Conservation (phyloP, 2,888 invertebrate genomes). For the Maniola hyperantus region DNA sequence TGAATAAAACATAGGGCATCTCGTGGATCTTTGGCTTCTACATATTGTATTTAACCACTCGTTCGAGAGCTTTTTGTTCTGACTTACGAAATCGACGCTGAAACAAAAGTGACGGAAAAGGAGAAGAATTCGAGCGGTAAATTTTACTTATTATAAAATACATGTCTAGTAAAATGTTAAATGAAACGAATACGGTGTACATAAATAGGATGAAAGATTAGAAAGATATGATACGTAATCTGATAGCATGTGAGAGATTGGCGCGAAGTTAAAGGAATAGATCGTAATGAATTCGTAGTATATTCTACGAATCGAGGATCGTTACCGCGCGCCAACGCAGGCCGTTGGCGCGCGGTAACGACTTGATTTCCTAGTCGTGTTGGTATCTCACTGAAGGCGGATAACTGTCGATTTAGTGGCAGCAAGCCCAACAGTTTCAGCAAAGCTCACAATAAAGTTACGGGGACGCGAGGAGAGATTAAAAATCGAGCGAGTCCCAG, state of each 20-base stretch:
- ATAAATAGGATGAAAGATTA: background rate
- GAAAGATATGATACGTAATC: background rate
- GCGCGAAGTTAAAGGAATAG: background rate
- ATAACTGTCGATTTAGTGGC: slow-evolving; percentile 55
- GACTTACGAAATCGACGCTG: background rate
- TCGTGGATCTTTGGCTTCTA: slow-evolving; percentile 48
- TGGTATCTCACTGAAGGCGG: slow-evolving; percentile 39
- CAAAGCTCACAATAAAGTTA: slow-evolving; percentile 75
- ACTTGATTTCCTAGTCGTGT: slow-evolving; percentile 30
- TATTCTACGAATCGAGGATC: background rate
- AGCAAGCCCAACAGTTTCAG: slow-evolving; percentile 58
- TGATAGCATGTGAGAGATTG: too few relatives aligned
- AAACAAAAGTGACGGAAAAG: background rate
- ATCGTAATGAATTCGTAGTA: background rate
- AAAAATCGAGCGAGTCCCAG: slow-evolving; percentile 79
- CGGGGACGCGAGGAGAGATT: slow-evolving; percentile 70
- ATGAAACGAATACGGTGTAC: background rate
- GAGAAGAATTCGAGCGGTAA: background rate
- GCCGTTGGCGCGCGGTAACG: slow-evolving; percentile 12
- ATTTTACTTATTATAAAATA: background rate
- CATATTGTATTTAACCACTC: slow-evolving; percentile 41
- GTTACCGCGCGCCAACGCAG: too few relatives aligned
- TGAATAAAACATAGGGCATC: slow-evolving; percentile 74
- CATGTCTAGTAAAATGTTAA: background rate
- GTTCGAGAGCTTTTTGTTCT: slow-evolving; percentile 16